These are phyloP conservation scores for Hypotaenidia okinawae DNA, from an alignment of 2,797 vertebrate species.

Conservation along the genomic window DNA sequence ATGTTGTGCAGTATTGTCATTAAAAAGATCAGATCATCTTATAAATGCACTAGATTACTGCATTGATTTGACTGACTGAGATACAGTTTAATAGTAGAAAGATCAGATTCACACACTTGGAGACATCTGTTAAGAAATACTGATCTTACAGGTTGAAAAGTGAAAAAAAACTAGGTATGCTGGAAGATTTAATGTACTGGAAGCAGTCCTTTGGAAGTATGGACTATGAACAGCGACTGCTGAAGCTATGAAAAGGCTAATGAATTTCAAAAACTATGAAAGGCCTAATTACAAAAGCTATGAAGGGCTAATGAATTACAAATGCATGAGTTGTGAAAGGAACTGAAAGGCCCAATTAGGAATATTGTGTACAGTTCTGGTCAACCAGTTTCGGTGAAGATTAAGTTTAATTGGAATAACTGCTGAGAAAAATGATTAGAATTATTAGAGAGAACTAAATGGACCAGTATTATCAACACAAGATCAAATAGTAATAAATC, in stretches of 20 bases:
- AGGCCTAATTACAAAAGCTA: neutral
- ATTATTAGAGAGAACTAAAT: neutral
- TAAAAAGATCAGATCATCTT: neutral
- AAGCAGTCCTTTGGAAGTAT: neutral
- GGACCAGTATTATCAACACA: neutral
- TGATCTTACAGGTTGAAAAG: neutral
- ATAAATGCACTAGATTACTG: neutral
- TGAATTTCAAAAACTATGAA: neutral
- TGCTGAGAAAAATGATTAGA: neutral
- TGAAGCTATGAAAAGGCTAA: neutral
- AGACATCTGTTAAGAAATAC: neutral
- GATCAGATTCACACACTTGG: neutral
- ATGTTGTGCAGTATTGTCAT: neutral
- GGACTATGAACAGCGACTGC: neutral
- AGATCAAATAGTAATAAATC: neutral
- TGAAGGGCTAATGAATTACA: neutral
- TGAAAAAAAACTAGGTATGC: neutral
- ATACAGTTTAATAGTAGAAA: neutral
- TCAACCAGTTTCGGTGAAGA: neutral
- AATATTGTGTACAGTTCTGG: neutral
- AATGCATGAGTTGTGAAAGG: neutral
- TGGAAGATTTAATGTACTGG: neutral
- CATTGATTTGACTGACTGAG: neutral
- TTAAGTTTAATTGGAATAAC: neutral
- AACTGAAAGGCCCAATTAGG: neutral